Percentiles rank a stretch among this genome's conserved stretches.
Evolutionary conservation across 2,888 invertebrate genomes (phyloP).

Genomic region (Philonicus albiceps): DNA sequence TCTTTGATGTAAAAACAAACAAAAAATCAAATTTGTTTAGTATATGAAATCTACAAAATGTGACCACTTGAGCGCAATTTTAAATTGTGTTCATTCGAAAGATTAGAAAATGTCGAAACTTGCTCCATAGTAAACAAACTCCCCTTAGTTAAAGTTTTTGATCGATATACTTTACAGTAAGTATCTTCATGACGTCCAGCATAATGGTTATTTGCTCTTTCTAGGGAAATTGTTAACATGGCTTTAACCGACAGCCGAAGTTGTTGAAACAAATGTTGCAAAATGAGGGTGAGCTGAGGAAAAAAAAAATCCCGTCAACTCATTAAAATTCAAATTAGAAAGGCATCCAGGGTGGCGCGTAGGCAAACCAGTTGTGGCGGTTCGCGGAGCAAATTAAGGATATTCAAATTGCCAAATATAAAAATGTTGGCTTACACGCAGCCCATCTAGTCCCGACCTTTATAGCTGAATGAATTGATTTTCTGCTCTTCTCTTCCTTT

Average conservation of each 20-base stretch:
- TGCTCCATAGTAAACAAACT: background rate
- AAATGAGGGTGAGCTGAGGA: background rate
- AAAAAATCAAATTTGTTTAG: background rate
- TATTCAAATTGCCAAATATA: slow-evolving; percentile 29
- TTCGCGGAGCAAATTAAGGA: background rate
- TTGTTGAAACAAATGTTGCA: slow-evolving; percentile 19
- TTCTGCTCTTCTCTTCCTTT: background rate
- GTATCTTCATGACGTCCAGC: background rate
- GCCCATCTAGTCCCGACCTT: background rate
- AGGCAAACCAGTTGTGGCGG: slow-evolving; percentile 2
- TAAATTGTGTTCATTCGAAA: background rate
- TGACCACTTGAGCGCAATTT: background rate
- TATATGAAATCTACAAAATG: background rate
- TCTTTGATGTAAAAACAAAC: too few relatives aligned
- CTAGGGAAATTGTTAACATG: background rate
- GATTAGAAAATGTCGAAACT: background rate
- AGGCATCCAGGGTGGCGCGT: background rate
- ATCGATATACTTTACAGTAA: background rate
- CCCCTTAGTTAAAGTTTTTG: background rate
- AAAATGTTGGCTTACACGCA: background rate
- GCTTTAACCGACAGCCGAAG: background rate
- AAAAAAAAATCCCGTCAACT: slow-evolving; percentile 9
- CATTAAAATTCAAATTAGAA: slow-evolving; percentile 32
- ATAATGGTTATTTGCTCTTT: background rate
- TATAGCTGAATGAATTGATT: background rate